These are phyloP conservation scores for Physocephala rufipes DNA, from an alignment of 2,888 invertebrate genomes.

Conservation along the genomic window DNA sequence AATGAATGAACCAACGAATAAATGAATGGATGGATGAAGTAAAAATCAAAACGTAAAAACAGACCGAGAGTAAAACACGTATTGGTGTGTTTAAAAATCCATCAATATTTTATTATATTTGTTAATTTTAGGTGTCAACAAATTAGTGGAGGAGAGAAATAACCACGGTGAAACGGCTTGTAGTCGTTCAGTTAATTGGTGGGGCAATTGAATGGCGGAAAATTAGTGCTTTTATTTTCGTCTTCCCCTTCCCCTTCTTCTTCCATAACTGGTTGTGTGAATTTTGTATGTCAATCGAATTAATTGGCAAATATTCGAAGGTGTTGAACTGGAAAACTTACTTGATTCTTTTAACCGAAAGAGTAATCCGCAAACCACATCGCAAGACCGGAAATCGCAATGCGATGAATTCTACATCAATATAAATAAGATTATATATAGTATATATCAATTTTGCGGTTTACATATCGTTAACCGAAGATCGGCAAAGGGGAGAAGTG, in stretches of 20 bases:
- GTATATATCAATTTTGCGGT: conserved; percentile 4
- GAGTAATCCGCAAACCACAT: conserved; percentile 1
- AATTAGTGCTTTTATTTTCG: not conserved
- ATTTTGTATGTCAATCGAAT: conserved; percentile 11
- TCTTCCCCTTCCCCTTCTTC: not conserved
- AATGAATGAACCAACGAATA: no score
- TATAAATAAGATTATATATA: no score
- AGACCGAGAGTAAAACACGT: not conserved
- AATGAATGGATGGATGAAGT: not conserved
- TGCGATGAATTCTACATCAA: not conserved
- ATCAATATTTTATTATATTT: conserved; percentile 8
- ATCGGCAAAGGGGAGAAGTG: no score
- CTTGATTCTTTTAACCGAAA: no score
- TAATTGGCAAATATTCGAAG: conserved; percentile 27
- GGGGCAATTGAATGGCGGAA: no score
- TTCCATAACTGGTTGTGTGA: conserved; percentile 10
- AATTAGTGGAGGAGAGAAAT: not conserved
- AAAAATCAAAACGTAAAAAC: not conserved
- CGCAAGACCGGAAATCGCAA: conserved; percentile 12
- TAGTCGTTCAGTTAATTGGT: no score
- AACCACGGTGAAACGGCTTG: not conserved
- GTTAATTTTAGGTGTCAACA: conserved; percentile 6
- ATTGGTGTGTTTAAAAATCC: not conserved
- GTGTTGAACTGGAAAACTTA: conserved; percentile 13
- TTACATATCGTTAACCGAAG: not conserved